These are phyloP conservation scores for Heliconius erato DNA, from an alignment of 2,888 invertebrate species.

Conservation along the genomic window DNA sequence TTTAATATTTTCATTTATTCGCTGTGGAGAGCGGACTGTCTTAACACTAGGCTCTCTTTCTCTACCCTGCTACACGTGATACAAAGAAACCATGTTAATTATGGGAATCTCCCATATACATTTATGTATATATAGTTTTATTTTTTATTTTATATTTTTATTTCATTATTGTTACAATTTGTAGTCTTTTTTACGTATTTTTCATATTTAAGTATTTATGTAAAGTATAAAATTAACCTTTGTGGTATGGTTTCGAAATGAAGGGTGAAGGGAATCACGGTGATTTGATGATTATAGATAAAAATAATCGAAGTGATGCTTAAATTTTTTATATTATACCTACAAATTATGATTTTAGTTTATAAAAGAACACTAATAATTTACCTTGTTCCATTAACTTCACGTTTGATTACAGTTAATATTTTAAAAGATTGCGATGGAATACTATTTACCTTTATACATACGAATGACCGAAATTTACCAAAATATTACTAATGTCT, in stretches of 20 bases:
- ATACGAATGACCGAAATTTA: not conserved
- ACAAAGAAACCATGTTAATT: no score
- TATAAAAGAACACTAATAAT: not conserved
- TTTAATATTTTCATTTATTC: no score
- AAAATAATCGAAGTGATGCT: not conserved
- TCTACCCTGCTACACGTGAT: no score
- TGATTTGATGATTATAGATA: constrained; percentile 4
- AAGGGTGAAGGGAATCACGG: not conserved
- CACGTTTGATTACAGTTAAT: constrained; percentile 1
- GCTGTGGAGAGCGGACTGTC: no score
- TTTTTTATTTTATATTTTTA: no score
- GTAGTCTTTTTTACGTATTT: not conserved
- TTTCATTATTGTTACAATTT: no score
- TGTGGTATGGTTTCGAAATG: not conserved
- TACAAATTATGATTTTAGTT: not conserved
- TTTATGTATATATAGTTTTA: no score
- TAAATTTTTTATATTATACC: not conserved
- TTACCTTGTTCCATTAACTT: not conserved
- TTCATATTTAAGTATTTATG: not conserved
- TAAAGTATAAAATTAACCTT: not conserved
- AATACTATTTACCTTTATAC: not conserved
- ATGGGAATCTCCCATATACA: no score
- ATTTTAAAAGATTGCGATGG: not conserved
- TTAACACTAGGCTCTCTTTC: no score
- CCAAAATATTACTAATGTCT: not conserved